Evolutionary conservation across 2,888 invertebrate genomes (phyloP).

Genomic region (Entomobrya proxima): DNA sequence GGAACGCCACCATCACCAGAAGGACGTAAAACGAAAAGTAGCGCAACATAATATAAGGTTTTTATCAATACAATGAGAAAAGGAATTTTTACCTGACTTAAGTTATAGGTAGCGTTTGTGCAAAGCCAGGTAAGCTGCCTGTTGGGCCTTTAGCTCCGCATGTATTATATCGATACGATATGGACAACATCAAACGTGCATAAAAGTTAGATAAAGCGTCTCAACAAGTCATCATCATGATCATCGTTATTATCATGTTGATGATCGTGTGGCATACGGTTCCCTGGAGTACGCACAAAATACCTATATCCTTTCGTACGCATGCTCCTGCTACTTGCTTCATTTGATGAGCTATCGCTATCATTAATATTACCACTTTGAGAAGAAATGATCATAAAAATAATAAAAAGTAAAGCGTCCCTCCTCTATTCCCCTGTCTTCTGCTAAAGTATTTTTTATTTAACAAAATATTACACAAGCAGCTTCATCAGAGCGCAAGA

Average conservation of each 20-base stretch:
- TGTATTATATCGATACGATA: neutral
- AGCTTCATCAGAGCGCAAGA: slow-evolving; percentile 68
- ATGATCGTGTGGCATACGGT: slow-evolving; percentile 69
- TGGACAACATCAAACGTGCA: neutral
- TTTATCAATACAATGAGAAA: slow-evolving; percentile 55
- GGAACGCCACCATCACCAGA: slow-evolving; percentile 11
- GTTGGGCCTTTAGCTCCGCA: neutral
- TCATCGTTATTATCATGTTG: slow-evolving; percentile 49
- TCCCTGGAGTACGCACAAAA: slow-evolving; percentile 61
- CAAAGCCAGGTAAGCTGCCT: slow-evolving; percentile 46
- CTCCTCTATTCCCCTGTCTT: slow-evolving; percentile 12
- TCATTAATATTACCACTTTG: slow-evolving; percentile 69
- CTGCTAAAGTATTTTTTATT: neutral
- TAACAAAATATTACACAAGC: neutral
- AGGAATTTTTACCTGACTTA: slow-evolving; percentile 46
- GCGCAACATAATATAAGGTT: slow-evolving; percentile 35
- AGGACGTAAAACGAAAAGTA: slow-evolving; percentile 20
- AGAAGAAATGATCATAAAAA: slow-evolving; percentile 12
- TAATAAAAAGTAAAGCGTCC: slow-evolving; percentile 5
- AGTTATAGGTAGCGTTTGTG: neutral
- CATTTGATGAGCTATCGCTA: slow-evolving; percentile 63
- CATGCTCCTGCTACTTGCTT: slow-evolving; percentile 61
- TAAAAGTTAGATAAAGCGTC: slow-evolving; percentile 38
- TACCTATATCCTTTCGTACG: slow-evolving; percentile 16
- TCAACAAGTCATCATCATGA: slow-evolving; percentile 62